Base-by-base conservation (phyloP, 37 sponge, comb jelly and placozoan genomes). In the Geodia barretti region DNA sequence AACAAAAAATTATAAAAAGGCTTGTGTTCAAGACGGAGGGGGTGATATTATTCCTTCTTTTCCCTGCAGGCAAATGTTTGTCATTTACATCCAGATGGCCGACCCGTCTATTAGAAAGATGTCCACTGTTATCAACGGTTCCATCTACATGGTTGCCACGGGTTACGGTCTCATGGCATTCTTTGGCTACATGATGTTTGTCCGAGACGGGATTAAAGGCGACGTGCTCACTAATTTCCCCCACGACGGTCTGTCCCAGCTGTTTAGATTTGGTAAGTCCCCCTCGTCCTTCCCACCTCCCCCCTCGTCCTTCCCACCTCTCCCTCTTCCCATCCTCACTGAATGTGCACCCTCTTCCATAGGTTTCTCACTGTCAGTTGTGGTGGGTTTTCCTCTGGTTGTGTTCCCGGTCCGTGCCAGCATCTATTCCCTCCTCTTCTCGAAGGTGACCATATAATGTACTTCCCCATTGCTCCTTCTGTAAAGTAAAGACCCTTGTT, bases 351-450 rank as follows among this genome's bases (percentile, higher is more conserved):
- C 3, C 65, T 60, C 42, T 26, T 2, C 34, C 47, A 26, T 59
- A 94, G 95, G 86, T 39, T 94, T 94, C 71, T 71, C 83, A 28
- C 39, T 78, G n/a, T 83, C 95, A 26, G 92, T 87, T 0, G 64
- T 91, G 35, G 79, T 85, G 11, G 83, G 89, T 39, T 91, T 91
- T 62, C 95, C 95, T 73, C 73, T 94, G 64, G 43, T 88, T 20
- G 71, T 94, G 34, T 88, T 91, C 41, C 88, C 92, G 0, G 76
- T 80, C 63, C 86, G 95, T 64, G 66, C 60, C 31, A 88, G 92
- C 60, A 62, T 94, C 8, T 73, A 91, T 68, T 91, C 95, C 5
- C 84, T 94, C 26, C 23, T 94, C 36, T 81, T 78, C 39, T 41
- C 40, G 4, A 66, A 40, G 69, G 75, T 82, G 36, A 23, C n/a